Base-by-base conservation (phyloP, 2,888 invertebrate species). In the Meghimatium bilineatum region DNA sequence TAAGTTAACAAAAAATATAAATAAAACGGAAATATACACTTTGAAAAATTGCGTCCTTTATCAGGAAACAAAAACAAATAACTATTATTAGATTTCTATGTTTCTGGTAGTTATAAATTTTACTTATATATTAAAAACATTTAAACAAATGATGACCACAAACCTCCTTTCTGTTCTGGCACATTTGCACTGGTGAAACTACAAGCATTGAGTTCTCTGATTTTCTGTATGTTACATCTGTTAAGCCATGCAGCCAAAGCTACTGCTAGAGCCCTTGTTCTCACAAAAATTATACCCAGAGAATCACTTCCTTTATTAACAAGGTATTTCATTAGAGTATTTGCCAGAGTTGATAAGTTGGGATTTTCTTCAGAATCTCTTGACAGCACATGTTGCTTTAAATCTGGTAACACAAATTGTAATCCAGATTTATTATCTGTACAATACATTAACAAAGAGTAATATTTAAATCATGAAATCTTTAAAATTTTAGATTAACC, bases 241-340 rank as follows among this genome's bases (percentile, higher is more conserved):
- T 85, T 85, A 23, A 90, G 78, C 86, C 88, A 90, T 20, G 77
- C 69, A 17, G 88, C 85, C 32, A 90, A 79, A 14, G 89, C 87
- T 20, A 80, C 75, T 60, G 89, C 89, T 1, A 89, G 88, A 20
- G 89, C 89, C 52, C 90, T 83, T 14, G 89, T 88, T 69, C 89
- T 86, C 10, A 90, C 90, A 86, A 90, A 90, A 38, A 90, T 86
- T 72, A 90, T 88, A 23, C 87, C 88, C 36, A 88, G 82, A 0
- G 89, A 87, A 23, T 87, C 84, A 1, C 85, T 84, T 29, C 87
- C 86, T 52, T 88, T 84, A 5, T 80, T 80, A 1, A 83, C 63
- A 29, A 89, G 82, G 81, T 87, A 82, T 14, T 86, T 72, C 32
- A 76, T 72, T 14, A 90, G 80, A 0, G 81, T 87, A 10, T 87